These are phyloP conservation scores for Tapirus terrestris DNA, from an alignment of 2,113 vertebrate species.

Conservation along the genomic window DNA sequence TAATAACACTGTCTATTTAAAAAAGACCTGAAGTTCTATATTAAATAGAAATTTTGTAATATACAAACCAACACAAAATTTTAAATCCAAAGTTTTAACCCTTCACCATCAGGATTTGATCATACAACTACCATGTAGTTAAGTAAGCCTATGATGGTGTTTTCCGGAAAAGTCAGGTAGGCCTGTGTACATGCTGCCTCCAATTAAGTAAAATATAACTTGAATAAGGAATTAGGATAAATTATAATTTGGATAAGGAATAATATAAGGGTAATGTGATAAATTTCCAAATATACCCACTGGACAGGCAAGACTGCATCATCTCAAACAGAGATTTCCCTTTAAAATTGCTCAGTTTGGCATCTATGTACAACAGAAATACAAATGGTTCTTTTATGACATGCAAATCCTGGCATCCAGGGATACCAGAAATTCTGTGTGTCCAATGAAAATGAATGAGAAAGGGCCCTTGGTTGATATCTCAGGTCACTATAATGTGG, in stretches of 20 bases:
- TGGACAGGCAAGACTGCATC: background rate
- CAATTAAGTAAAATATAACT: background rate
- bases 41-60: background rate
- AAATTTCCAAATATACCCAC: background rate
- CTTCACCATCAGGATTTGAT: background rate
- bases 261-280: background rate
- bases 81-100: background rate
- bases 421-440: background rate
- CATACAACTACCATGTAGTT: background rate
- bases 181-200: background rate
- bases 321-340: background rate
- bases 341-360: background rate
- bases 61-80: background rate
- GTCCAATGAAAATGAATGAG: background rate
- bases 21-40: background rate
- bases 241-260: background rate
- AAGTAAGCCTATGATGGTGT: too few relatives aligned
- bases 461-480: background rate
- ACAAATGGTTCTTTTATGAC: background rate
- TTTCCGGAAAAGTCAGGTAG: background rate
- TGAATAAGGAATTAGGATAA: background rate
- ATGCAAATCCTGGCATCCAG: background rate
- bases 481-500: background rate
- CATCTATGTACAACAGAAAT: background rate
- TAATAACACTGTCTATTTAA: background rate